phyloP scores from a whole-genome alignment of 1,140 invertebrate species.

The Conus betulinus region DNA sequence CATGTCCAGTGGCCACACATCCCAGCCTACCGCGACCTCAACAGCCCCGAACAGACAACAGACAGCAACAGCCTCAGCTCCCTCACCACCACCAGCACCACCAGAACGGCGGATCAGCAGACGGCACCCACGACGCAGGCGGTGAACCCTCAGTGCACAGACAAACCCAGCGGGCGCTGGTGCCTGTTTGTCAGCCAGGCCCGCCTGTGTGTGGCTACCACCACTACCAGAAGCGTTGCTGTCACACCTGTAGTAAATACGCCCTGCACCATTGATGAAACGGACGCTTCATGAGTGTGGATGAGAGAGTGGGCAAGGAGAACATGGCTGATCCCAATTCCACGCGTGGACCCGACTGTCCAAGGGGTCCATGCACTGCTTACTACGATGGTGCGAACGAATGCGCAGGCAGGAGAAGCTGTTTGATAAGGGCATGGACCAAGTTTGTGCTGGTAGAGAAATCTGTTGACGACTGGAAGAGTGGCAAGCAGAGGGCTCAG shows the following conservation, averaged over 20 bases:
- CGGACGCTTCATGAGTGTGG: too few species aligned
- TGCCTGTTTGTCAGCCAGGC: slow-evolving; percentile 67
- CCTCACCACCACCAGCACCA: slow-evolving; percentile 1
- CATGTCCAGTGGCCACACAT: too few species aligned
- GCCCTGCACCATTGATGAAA: slow-evolving; percentile 27
- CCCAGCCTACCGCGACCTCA: not conserved
- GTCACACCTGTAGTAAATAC: slow-evolving; percentile 62
- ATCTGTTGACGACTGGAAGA: too few species aligned
- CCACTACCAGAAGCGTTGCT: slow-evolving; percentile 68
- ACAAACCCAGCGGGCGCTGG: slow-evolving; percentile 75
- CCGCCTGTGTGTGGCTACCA: slow-evolving; percentile 65
- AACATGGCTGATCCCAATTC: too few species aligned
- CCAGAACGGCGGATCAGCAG: not conserved
- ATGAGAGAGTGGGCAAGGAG: too few species aligned
- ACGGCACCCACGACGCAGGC: not conserved
- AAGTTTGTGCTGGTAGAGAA: too few species aligned
- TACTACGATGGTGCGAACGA: too few species aligned
- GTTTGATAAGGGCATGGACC: too few species aligned
- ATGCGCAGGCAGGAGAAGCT: too few species aligned
- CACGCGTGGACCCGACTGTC: too few species aligned
- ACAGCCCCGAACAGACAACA: not conserved
- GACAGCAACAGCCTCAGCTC: not conserved
- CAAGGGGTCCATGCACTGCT: too few species aligned
- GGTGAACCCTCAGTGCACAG: slow-evolving; percentile 80
- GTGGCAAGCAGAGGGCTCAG: too few species aligned